These are phyloP conservation scores for Parnassius glacialis DNA, from an alignment of 2,888 invertebrate genomes.

Conservation along the genomic window DNA sequence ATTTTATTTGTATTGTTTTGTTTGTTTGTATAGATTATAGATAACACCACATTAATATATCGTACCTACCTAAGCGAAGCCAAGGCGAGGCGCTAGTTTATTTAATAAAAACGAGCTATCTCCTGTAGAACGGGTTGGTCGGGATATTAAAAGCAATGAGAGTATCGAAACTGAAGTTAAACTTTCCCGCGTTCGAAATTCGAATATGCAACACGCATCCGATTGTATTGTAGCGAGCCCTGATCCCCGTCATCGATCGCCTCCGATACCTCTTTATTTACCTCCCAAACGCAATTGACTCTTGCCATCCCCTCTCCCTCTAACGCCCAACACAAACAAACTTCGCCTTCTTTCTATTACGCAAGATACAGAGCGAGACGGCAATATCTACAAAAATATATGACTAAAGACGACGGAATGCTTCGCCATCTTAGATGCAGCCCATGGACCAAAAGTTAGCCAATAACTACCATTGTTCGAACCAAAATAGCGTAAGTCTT, in stretches of 20 bases:
- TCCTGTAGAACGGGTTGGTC: too few species aligned
- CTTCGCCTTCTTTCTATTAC: slow-evolving; percentile 66
- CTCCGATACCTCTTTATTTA: slow-evolving; percentile 61
- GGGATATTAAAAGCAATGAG: too few species aligned
- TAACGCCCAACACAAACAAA: slow-evolving; percentile 62
- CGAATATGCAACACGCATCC: background rate
- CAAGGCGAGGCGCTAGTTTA: too few species aligned
- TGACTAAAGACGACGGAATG: slow-evolving; percentile 50
- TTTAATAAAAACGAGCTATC: too few species aligned
- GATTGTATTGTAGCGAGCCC: slow-evolving; percentile 1
- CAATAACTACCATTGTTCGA: slow-evolving; percentile 60
- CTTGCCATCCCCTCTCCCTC: slow-evolving; percentile 50
- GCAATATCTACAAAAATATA: slow-evolving; percentile 35
- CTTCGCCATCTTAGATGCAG: slow-evolving; percentile 79
- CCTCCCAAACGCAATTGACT: slow-evolving; percentile 66
- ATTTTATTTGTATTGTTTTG: too few species aligned
- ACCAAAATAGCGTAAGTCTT: slow-evolving; percentile 48
- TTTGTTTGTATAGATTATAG: too few species aligned
- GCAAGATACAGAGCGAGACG: slow-evolving; percentile 64
- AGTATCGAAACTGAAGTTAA: background rate
- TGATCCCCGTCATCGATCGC: slow-evolving; percentile 50
- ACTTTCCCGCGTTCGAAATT: background rate
- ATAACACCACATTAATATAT: too few species aligned
- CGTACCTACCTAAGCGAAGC: too few species aligned
- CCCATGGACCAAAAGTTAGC: slow-evolving; percentile 76